These are phyloP conservation scores for Adela reaumurella DNA, from an alignment of 2,888 invertebrate genomes.

Conservation along the genomic window DNA sequence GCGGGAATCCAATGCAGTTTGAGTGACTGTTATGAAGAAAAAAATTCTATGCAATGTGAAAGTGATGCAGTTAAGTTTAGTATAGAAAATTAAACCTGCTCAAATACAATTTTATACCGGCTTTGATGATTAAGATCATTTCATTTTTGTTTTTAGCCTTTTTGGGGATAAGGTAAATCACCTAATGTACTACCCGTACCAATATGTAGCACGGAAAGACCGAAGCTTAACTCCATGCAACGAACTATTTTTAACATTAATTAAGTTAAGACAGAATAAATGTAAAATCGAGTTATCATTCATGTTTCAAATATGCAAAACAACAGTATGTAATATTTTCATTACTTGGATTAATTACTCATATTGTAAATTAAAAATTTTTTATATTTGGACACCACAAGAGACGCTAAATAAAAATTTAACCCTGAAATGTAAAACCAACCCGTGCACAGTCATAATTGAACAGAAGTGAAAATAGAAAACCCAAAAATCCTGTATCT, in stretches of 20 bases:
- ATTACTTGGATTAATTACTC: slow-evolving; percentile 4
- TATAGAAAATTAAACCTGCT: not conserved
- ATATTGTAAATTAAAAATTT: slow-evolving; percentile 3
- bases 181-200: slow-evolving; percentile 8
- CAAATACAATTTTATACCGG: slow-evolving; percentile 5
- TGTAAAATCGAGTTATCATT: slow-evolving; percentile 2
- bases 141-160: slow-evolving; percentile 6
- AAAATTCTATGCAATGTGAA: too few species aligned
- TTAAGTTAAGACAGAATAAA: slow-evolving; percentile 4
- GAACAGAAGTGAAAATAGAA: slow-evolving; percentile 5
- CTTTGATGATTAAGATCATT: slow-evolving; percentile 5
- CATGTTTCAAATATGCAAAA: not conserved
- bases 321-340: slow-evolving; percentile 1
- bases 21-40: too few species aligned
- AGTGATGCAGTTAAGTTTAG: too few species aligned
- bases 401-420: slow-evolving; percentile 5
- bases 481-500: slow-evolving; percentile 5
- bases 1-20: too few species aligned
- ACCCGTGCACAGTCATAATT: slow-evolving; percentile 2
- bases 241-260: slow-evolving; percentile 6
- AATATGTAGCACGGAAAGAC: slow-evolving; percentile 1
- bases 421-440: not conserved
- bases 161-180: slow-evolving; percentile 9
- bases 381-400: slow-evolving; percentile 5
- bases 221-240: slow-evolving; percentile 2